Percentiles rank a stretch among this genome's conserved stretches.
phyloP scores from a whole-genome alignment of 2,888 invertebrate species.

The Caenorhabditis sp. region DNA sequence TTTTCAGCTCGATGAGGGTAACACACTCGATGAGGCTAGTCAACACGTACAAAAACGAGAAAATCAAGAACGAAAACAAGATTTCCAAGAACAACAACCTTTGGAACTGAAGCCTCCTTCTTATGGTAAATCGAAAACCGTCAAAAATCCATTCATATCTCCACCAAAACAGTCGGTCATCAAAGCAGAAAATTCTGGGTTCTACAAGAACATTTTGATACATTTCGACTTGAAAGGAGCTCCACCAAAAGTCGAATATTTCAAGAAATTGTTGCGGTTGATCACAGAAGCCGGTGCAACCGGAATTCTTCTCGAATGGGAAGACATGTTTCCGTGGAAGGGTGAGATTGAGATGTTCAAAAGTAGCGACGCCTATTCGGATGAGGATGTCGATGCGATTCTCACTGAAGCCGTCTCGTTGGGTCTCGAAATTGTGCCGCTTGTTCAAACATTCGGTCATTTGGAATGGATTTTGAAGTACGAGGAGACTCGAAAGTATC shows the following conservation, averaged over 20 bases:
- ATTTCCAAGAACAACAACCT: no score
- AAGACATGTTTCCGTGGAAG: constrained; percentile 85
- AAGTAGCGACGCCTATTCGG: constrained; percentile 78
- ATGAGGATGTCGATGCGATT: constrained; percentile 78
- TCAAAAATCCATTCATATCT: background rate
- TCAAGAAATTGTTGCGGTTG: constrained; percentile 75
- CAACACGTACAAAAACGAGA: background rate
- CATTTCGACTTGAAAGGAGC: constrained; percentile 87
- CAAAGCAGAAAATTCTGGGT: constrained; percentile 26
- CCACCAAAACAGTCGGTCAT: background rate
- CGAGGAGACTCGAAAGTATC: constrained; percentile 77
- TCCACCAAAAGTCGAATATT: constrained; percentile 78
- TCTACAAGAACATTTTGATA: constrained; percentile 76
- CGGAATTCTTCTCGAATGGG: constrained; percentile 82
- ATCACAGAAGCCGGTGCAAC: constrained; percentile 79
- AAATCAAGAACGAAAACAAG: background rate
- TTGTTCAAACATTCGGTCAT: constrained; percentile 87
- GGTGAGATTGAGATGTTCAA: constrained; percentile 76
- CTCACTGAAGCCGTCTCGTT: constrained; percentile 75
- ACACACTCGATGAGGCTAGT: constrained; percentile 17
- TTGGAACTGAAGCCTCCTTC: background rate
- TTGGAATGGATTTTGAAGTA: constrained; percentile 83
- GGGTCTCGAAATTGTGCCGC: constrained; percentile 79
- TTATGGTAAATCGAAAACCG: background rate
- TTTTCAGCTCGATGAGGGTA: no score